These are phyloP conservation scores for Melipona bicolor DNA, from an alignment of 2,888 invertebrate genomes.

Conservation along the genomic window DNA sequence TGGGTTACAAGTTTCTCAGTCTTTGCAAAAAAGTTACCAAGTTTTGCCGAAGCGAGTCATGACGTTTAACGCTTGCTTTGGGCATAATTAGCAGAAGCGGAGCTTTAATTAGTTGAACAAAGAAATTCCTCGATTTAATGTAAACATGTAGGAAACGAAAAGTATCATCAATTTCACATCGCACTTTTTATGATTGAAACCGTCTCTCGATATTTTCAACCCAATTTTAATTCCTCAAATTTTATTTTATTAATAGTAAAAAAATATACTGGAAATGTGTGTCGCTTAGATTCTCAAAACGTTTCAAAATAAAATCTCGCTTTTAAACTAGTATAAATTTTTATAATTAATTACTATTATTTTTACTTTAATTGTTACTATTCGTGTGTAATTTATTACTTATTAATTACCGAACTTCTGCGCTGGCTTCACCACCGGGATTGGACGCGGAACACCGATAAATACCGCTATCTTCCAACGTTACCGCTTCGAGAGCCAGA, in stretches of 20 bases:
- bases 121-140: not conserved
- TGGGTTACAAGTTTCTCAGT: too few relatives aligned
- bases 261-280: too few relatives aligned
- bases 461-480: conserved; percentile 88
- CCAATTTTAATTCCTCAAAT: not conserved
- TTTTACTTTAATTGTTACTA: not conserved
- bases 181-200: not conserved
- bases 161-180: not conserved
- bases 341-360: not conserved
- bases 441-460: conserved; percentile 90
- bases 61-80: not conserved
- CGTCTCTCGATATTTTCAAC: not conserved
- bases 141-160: not conserved
- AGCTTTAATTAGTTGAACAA: not conserved
- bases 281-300: too few relatives aligned
- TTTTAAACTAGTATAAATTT: too few relatives aligned
- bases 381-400: not conserved
- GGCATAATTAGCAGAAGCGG: not conserved
- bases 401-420: conserved; percentile 86
- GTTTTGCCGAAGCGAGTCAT: too few relatives aligned
- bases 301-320: not conserved
- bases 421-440: conserved; percentile 89
- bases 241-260: not conserved
- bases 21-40: too few relatives aligned
- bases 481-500: conserved; percentile 89